A percentile compares a stretch with the other conserved stretches of the same genome.
Conservation (phyloP, 2,888 invertebrate species). For the Phragmatobia fuliginosa region DNA sequence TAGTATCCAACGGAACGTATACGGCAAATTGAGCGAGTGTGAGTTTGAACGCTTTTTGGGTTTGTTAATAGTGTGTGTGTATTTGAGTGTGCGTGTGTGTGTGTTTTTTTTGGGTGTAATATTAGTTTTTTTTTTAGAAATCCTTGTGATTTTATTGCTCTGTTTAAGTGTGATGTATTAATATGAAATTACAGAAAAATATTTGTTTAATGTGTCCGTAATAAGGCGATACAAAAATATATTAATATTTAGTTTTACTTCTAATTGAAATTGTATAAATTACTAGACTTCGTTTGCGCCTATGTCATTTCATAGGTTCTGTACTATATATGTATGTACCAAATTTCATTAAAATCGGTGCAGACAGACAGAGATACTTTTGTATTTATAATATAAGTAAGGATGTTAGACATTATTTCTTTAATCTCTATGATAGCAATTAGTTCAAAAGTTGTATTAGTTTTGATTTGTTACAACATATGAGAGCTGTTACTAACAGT, state of each 20-base stretch:
- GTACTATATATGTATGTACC: no score
- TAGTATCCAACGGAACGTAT: not conserved
- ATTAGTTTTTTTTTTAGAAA: conserved; percentile 29
- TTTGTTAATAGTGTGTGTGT: conserved; percentile 23
- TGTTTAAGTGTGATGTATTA: conserved; percentile 4
- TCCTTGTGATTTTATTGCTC: conserved; percentile 23
- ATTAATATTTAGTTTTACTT: not conserved
- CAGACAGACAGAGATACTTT: no score
- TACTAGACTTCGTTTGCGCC: no score
- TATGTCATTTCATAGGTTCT: no score
- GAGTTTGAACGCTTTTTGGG: not conserved
- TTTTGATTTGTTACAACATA: not conserved
- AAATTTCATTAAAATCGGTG: no score
- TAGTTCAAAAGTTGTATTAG: no score
- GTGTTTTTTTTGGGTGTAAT: conserved; percentile 29
- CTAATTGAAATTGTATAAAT: not conserved
- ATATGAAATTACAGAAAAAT: not conserved
- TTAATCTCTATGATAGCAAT: no score
- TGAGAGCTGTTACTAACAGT: no score
- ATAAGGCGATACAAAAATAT: not conserved
- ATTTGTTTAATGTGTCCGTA: not conserved
- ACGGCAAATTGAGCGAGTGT: not conserved
- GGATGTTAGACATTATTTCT: not conserved
- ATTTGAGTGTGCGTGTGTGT: conserved; percentile 40
- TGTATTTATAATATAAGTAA: no score